Evolutionary conservation across 2,113 vertebrate genomes (phyloP).

Genomic region (Ageneiosus marmoratus): DNA sequence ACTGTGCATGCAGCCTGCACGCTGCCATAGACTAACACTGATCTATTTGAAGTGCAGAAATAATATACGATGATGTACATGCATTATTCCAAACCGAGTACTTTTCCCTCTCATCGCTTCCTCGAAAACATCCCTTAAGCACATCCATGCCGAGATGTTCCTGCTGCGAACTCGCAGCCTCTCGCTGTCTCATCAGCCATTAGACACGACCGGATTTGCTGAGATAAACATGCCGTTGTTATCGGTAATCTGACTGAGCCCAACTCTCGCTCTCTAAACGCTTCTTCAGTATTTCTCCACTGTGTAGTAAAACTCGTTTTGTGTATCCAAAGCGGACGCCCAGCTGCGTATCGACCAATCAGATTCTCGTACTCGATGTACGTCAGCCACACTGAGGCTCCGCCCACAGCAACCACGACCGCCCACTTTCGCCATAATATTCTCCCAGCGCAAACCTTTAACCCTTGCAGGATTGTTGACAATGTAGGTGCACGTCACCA

Average conservation of each 20-base stretch:
- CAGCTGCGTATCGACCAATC: slow-evolving; percentile 42
- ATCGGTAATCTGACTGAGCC: background rate
- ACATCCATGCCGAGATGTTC: background rate
- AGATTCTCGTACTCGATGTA: slow-evolving; percentile 14
- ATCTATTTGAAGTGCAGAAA: slow-evolving; percentile 1
- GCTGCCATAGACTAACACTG: background rate
- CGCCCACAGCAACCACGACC: slow-evolving; percentile 41
- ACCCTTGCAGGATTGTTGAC: slow-evolving; percentile 55
- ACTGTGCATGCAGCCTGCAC: background rate
- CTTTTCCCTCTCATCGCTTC: slow-evolving; percentile 45
- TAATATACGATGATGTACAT: slow-evolving; percentile 31
- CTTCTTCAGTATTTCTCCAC: slow-evolving; percentile 14
- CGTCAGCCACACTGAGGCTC: slow-evolving; percentile 48
- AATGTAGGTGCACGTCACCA: slow-evolving; percentile 44
- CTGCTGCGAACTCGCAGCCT: background rate
- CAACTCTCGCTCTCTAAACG: background rate
- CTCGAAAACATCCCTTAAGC: slow-evolving; percentile 5
- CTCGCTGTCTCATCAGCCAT: background rate
- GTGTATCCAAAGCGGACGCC: slow-evolving; percentile 45
- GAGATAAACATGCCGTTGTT: background rate
- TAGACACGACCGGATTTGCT: background rate
- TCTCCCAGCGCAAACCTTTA: slow-evolving; percentile 38
- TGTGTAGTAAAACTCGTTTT: slow-evolving; percentile 46
- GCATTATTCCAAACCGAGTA: slow-evolving; percentile 41
- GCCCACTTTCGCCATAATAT: slow-evolving; percentile 48